Percentiles rank a stretch among this genome's conserved stretches.
Conservation (phyloP, 1,140 invertebrate species). For the Rhopalosiphum maidis region DNA sequence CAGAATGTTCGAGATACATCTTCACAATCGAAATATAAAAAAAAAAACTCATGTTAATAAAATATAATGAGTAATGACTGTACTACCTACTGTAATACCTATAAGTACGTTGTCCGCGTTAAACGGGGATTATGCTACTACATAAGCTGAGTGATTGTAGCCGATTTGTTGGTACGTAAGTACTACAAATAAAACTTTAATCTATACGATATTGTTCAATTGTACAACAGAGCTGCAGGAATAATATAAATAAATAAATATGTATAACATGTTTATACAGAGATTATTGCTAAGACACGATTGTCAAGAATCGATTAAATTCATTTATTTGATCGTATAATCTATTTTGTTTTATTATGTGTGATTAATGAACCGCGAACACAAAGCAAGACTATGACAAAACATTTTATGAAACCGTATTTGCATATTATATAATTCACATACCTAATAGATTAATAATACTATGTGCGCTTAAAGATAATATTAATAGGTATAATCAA, state of each 20-base stretch:
- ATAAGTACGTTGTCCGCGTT: not conserved
- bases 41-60: not conserved
- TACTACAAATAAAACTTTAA: not conserved
- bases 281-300: not conserved
- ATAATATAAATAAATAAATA: not conserved
- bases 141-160: not conserved
- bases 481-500: not conserved
- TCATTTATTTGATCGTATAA: not conserved
- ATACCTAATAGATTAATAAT: not conserved
- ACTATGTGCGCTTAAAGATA: not conserved
- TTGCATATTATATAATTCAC: not conserved
- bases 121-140: not conserved
- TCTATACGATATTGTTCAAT: not conserved
- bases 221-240: not conserved
- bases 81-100: not conserved
- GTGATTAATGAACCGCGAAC: not conserved
- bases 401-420: not conserved
- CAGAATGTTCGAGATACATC: not conserved
- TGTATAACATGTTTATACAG: not conserved
- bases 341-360: slow-evolving; percentile 15
- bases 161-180: too few species aligned
- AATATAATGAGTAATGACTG: not conserved
- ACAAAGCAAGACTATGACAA: slow-evolving; percentile 17
- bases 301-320: slow-evolving; percentile 1
- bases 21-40: not conserved